phyloP scores from a whole-genome alignment of 2,888 invertebrate species.

The Thymelicus lineola region DNA sequence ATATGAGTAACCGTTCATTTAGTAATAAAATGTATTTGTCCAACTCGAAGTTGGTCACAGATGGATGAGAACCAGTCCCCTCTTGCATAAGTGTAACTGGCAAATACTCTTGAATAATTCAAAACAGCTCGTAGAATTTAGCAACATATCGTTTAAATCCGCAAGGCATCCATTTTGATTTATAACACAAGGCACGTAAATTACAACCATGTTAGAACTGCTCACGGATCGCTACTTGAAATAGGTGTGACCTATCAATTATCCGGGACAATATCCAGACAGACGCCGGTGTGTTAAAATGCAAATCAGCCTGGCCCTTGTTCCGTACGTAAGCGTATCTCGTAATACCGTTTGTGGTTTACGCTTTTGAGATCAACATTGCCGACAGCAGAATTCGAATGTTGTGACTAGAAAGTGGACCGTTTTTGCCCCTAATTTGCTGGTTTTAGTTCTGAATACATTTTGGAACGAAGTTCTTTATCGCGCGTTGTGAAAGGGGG shows the following conservation, averaged over 20 bases:
- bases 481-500: too few species aligned
- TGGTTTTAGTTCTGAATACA: not conserved
- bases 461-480: too few species aligned
- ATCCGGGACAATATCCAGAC: slow-evolving; percentile 55
- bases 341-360: slow-evolving; percentile 45
- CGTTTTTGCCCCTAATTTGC: not conserved
- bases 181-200: not conserved
- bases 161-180: not conserved
- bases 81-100: too few species aligned
- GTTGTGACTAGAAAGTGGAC: slow-evolving; percentile 8
- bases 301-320: slow-evolving; percentile 57
- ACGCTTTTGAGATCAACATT: slow-evolving; percentile 17
- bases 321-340: slow-evolving; percentile 39
- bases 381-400: slow-evolving; percentile 23
- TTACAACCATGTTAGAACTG: not conserved
- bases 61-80: too few species aligned
- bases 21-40: too few species aligned
- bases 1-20: too few species aligned
- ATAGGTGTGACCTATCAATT: slow-evolving; percentile 50
- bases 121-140: too few species aligned
- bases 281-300: slow-evolving; percentile 58
- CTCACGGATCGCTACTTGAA: not conserved
- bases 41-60: too few species aligned
- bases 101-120: too few species aligned
- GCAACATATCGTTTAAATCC: too few species aligned